These are phyloP conservation scores for Callyntrura sp. DNA, from an alignment of 2,888 invertebrate species.

Conservation along the genomic window DNA sequence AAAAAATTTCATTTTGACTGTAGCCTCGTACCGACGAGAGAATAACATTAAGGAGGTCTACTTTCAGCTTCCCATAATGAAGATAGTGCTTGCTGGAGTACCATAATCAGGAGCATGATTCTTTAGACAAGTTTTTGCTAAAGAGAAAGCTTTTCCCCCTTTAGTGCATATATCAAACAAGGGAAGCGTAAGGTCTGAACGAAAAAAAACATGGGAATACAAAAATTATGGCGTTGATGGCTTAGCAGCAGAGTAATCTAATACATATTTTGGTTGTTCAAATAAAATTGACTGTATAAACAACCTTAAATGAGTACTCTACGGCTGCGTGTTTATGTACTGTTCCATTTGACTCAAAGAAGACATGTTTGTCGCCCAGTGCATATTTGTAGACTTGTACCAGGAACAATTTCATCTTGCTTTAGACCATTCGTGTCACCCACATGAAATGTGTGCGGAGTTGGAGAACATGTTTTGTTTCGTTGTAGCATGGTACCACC, in stretches of 20 bases:
- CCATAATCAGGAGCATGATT: constrained; percentile 6
- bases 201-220: neutral
- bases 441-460: neutral
- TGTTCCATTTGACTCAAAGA: neutral
- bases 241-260: neutral
- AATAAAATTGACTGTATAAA: neutral
- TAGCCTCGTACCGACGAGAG: neutral
- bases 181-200: neutral
- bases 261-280: constrained; percentile 6
- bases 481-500: neutral
- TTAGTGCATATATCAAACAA: neutral
- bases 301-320: neutral
- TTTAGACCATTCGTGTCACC: too few species aligned
- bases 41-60: neutral
- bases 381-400: too few species aligned
- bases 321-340: neutral
- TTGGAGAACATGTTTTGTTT: neutral
- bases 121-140: neutral
- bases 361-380: neutral
- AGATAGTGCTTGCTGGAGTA: constrained; percentile 5
- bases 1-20: constrained; percentile 26
- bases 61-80: constrained; percentile 22
- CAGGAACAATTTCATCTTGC: too few species aligned
- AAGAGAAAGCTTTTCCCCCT: neutral
- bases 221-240: constrained; percentile 36